These are phyloP conservation scores for Euspilapteryx auroguttella DNA, from an alignment of 2,888 invertebrate genomes.

Conservation along the genomic window DNA sequence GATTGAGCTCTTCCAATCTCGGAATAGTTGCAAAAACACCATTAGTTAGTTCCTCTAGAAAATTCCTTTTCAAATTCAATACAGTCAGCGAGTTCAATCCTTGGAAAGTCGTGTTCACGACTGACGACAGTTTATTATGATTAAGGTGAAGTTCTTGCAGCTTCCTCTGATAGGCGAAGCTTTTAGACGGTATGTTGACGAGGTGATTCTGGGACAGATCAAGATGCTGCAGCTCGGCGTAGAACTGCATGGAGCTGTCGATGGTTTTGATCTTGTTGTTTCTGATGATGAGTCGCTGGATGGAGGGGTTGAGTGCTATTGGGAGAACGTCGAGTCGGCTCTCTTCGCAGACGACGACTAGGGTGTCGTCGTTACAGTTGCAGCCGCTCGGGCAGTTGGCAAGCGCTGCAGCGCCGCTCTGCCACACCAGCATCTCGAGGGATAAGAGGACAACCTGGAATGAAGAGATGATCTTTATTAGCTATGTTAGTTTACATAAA, in stretches of 20 bases:
- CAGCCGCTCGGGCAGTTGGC: conserved; percentile 87
- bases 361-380: conserved; percentile 86
- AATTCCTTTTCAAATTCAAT: conserved; percentile 79
- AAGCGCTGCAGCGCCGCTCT: conserved; percentile 55
- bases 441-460: conserved; percentile 45
- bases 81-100: conserved; percentile 78
- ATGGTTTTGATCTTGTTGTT: conserved; percentile 87
- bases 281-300: conserved; percentile 80
- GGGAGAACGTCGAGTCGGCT: conserved; percentile 88
- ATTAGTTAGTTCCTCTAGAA: conserved; percentile 75
- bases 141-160: conserved; percentile 81
- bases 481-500: no score
- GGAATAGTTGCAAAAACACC: conserved; percentile 74
- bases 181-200: conserved; percentile 76
- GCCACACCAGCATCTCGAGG: conserved; percentile 32
- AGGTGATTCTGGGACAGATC: conserved; percentile 85
- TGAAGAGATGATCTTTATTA: conserved; percentile 8
- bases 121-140: conserved; percentile 81
- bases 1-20: conserved; percentile 80
- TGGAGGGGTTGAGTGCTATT: conserved; percentile 88
- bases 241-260: conserved; percentile 88
- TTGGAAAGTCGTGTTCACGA: conserved; percentile 78
- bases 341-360: conserved; percentile 83
- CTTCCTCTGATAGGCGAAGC: conserved; percentile 80
- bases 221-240: conserved; percentile 81